Conservation (phyloP, 2,888 invertebrate species). For the Eilema sororculum region DNA sequence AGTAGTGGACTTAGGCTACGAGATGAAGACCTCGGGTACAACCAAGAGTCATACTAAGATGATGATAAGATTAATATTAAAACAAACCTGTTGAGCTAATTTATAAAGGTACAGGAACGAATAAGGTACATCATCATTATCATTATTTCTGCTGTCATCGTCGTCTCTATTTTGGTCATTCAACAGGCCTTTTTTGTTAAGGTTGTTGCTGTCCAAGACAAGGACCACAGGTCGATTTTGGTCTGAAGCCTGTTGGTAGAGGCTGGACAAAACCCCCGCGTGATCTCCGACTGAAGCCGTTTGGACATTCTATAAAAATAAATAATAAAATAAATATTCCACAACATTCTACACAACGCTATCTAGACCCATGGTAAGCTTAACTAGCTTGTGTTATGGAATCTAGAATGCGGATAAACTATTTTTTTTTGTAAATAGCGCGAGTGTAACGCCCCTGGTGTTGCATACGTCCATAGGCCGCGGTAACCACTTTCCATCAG, state of each 20-base stretch:
- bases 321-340: too few species aligned
- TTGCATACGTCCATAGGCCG: too few species aligned
- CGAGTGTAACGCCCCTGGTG: too few species aligned
- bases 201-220: constrained; percentile 33
- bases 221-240: constrained; percentile 43
- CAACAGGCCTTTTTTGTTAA: background rate
- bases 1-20: too few species aligned
- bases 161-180: constrained; percentile 19
- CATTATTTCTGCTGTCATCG: constrained; percentile 13
- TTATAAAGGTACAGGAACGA: constrained; percentile 33
- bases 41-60: too few species aligned
- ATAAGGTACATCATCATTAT: constrained; percentile 19
- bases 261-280: constrained; percentile 35
- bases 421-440: too few species aligned
- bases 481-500: too few species aligned
- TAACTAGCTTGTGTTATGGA: too few species aligned
- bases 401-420: too few species aligned
- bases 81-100: constrained; percentile 38
- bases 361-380: too few species aligned
- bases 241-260: constrained; percentile 37
- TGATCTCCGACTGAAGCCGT: constrained; percentile 31
- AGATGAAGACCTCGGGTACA: too few species aligned
- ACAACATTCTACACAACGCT: too few species aligned
- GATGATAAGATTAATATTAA: background rate
- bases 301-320: constrained; percentile 32